Evolutionary conservation across 2,797 vertebrate species (phyloP).

Genomic region (Gastrophryne carolinensis): DNA sequence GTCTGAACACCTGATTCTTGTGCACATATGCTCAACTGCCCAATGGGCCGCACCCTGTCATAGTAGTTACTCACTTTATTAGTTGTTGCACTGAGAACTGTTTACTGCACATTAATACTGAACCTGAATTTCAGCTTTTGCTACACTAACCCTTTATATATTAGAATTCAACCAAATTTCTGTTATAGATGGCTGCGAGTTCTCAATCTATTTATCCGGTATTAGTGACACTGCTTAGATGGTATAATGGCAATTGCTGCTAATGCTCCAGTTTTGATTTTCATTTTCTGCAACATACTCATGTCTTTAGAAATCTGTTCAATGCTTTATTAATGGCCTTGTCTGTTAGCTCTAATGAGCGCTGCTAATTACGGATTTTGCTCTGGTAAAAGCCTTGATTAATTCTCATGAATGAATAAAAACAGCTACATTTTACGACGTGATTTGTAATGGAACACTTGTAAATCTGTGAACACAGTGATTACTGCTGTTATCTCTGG

Average conservation of each 20-base stretch:
- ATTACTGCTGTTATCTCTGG: not conserved
- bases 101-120: no score
- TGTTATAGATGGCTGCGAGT: no score
- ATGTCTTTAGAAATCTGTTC: constrained; percentile 9
- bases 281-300: constrained; percentile 7
- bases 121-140: no score
- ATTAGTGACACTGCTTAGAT: not conserved
- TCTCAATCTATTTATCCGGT: not conserved
- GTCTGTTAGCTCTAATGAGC: constrained; percentile 40
- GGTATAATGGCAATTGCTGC: not conserved
- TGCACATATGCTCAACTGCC: no score
- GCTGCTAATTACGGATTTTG: constrained; percentile 40
- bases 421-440: constrained; percentile 1
- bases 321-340: constrained; percentile 41
- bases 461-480: not conserved
- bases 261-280: not conserved
- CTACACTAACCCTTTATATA: no score
- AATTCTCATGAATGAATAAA: constrained; percentile 43
- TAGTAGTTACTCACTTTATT: no score
- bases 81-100: no score
- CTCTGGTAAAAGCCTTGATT: constrained; percentile 29
- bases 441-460: not conserved
- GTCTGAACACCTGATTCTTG: no score
- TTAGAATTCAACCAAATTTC: no score
- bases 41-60: no score